A percentile compares a stretch with the other conserved stretches of the same genome.
phyloP scores from a whole-genome alignment of 2,888 invertebrate species.

The Dysmachus trigonus region DNA sequence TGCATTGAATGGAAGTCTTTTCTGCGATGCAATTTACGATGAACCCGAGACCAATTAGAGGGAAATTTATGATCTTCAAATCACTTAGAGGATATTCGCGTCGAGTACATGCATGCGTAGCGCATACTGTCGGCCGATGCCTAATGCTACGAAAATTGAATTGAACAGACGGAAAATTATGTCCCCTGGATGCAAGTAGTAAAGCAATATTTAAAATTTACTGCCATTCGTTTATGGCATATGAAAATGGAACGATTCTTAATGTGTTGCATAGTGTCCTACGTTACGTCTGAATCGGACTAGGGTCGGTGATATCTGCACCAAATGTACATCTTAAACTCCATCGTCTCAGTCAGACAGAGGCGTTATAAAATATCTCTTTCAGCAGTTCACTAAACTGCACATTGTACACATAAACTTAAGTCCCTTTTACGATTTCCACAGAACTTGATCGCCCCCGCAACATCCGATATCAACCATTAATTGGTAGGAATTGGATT shows the following conservation, averaged over 20 bases:
- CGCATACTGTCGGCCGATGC: not conserved
- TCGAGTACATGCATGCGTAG: not conserved
- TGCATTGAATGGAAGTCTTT: not conserved
- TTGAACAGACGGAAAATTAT: not conserved
- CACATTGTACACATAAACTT: not conserved
- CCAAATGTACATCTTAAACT: not conserved
- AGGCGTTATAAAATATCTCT: not conserved
- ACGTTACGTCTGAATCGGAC: not conserved
- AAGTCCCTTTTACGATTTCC: not conserved
- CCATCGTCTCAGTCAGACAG: not conserved
- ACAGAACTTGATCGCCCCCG: not conserved
- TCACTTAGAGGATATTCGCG: not conserved
- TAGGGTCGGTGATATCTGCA: not conserved
- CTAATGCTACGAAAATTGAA: not conserved
- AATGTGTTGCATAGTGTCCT: not conserved
- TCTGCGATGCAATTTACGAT: constrained; percentile 5
- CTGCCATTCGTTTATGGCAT: not conserved
- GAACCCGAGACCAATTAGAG: constrained; percentile 10
- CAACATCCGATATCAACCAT: constrained; percentile 35
- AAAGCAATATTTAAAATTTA: not conserved
- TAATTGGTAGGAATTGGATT: constrained; percentile 42
- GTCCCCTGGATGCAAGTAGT: not conserved
- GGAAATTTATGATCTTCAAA: constrained; percentile 36
- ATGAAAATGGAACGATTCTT: not conserved
- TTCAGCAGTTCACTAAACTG: not conserved